phyloP scores from a whole-genome alignment of 2,797 vertebrate genomes.

The Monodelphis domestica region DNA sequence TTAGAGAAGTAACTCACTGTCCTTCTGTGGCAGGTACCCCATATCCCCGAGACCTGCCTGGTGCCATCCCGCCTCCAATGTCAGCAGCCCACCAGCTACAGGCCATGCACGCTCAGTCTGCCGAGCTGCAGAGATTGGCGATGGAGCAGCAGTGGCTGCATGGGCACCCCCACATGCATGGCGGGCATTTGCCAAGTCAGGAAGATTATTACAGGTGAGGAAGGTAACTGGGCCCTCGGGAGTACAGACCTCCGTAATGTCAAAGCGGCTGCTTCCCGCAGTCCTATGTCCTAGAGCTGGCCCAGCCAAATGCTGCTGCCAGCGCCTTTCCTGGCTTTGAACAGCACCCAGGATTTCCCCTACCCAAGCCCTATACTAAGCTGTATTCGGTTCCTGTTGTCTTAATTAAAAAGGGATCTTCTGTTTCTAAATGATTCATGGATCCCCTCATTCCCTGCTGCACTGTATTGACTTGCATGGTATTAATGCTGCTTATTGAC shows the following conservation, averaged over 20 bases:
- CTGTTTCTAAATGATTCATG: background rate
- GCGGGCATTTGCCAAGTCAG: conserved; percentile 96
- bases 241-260: background rate
- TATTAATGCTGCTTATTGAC: background rate
- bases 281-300: no score
- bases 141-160: conserved; percentile 99
- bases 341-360: no score
- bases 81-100: conserved; percentile 98
- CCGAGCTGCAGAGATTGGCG: conserved; percentile 97
- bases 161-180: conserved; percentile 98
- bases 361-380: background rate
- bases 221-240: background rate
- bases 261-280: background rate
- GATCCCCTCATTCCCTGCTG: background rate
- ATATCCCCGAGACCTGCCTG: conserved; percentile 95
- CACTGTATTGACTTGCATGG: background rate
- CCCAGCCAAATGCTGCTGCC: background rate
- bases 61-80: conserved; percentile 95
- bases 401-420: background rate
- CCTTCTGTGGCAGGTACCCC: conserved; percentile 89
- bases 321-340: background rate
- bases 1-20: background rate
- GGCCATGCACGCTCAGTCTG: conserved; percentile 99
- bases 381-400: background rate
- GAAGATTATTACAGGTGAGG: conserved; percentile 99